phyloP scores from a whole-genome alignment of 2,888 invertebrate species.

The Drosophila meridiana region DNA sequence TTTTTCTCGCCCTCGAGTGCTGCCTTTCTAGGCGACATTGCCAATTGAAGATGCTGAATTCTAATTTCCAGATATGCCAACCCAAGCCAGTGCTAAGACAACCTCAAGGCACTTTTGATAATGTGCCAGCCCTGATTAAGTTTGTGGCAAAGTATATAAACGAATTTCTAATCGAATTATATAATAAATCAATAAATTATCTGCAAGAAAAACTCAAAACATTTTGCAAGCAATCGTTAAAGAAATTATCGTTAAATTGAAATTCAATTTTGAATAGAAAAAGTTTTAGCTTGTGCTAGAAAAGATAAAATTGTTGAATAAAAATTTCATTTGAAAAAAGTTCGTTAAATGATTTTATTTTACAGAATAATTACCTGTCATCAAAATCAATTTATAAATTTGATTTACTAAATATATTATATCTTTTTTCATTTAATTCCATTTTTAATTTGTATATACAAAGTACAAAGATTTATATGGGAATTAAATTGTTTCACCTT shows the following conservation, averaged over 20 bases:
- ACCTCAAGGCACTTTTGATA: constrained; percentile 20
- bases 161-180: constrained; percentile 5
- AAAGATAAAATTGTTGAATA: not conserved
- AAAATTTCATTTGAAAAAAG: not conserved
- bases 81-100: constrained; percentile 16
- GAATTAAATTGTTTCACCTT: not conserved
- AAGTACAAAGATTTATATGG: not conserved
- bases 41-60: constrained; percentile 32
- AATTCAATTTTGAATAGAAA: not conserved
- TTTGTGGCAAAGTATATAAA: constrained; percentile 1
- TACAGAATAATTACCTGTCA: not conserved
- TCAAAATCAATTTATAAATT: not conserved
- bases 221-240: not conserved
- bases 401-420: not conserved
- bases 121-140: constrained; percentile 26
- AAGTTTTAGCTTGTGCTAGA: not conserved
- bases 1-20: constrained; percentile 21
- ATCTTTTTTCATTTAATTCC: not conserved
- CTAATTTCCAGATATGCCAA: constrained; percentile 34
- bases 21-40: constrained; percentile 26
- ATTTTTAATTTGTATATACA: not conserved
- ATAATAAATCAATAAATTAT: constrained; percentile 2
- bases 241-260: not conserved
- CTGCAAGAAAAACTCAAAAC: not conserved
- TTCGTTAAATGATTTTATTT: not conserved